Evolutionary conservation across 1,140 invertebrate genomes (phyloP).

Genomic region (Nasonia longicornis): DNA sequence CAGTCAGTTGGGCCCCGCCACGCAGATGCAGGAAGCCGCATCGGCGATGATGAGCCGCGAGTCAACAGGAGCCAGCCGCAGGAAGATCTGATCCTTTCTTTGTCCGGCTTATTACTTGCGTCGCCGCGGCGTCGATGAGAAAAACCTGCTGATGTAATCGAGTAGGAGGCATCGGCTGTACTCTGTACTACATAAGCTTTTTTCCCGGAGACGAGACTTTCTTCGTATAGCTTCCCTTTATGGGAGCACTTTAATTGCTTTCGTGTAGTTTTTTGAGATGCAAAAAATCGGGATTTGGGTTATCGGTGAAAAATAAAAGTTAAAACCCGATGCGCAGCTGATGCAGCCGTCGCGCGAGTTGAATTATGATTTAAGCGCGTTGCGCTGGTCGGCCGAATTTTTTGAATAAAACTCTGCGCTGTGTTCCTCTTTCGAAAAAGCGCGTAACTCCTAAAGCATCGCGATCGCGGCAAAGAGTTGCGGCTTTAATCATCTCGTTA

Average conservation of each 20-base stretch:
- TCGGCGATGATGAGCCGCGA: background rate
- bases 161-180: background rate
- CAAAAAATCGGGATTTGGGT: background rate
- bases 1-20: background rate
- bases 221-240: background rate
- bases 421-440: no score
- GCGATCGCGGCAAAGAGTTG: background rate
- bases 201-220: background rate
- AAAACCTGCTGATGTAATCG: constrained; percentile 31
- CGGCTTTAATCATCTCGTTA: constrained; percentile 16
- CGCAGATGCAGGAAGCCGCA: background rate
- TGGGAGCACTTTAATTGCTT: no score
- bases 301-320: background rate
- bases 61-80: background rate
- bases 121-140: background rate
- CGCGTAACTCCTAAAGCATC: background rate
- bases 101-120: background rate
- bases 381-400: no score
- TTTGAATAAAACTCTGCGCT: no score
- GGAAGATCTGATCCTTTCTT: background rate
- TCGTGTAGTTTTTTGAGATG: background rate
- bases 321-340: background rate
- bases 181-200: background rate
- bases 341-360: no score
- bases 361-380: no score